A percentile compares a stretch with the other conserved stretches of the same genome.
phyloP scores from a whole-genome alignment of 2,888 invertebrate genomes.

The Rotaria socialis region DNA sequence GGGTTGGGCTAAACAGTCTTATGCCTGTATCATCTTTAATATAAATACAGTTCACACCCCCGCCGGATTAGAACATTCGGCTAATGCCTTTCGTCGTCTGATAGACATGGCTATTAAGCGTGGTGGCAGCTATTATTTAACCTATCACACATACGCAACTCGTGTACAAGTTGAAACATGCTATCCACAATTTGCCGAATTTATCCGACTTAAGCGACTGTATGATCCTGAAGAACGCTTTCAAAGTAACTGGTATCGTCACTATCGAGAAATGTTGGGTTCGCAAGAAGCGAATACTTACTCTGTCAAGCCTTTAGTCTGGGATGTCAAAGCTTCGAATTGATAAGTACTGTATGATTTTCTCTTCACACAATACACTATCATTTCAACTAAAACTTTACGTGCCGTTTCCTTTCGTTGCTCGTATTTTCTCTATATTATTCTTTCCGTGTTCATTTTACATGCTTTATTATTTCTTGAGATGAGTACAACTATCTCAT shows the following conservation, averaged over 20 bases:
- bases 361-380: background rate
- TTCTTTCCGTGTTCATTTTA: no score
- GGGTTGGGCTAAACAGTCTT: background rate
- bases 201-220: background rate
- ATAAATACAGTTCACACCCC: background rate
- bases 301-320: background rate
- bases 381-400: background rate
- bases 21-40: slow-evolving; percentile 27
- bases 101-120: background rate
- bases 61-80: background rate
- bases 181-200: background rate
- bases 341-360: background rate
- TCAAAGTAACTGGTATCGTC: slow-evolving; percentile 3
- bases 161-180: background rate
- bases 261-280: background rate
- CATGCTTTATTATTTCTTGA: background rate
- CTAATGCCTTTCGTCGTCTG: background rate
- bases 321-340: background rate
- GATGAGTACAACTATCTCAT: background rate
- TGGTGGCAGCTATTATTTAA: background rate
- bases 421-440: no score
- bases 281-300: background rate
- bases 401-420: no score
- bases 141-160: background rate
- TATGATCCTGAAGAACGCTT: background rate